phyloP scores from a whole-genome alignment of 2,797 vertebrate species.

The Epinephelus awoara region DNA sequence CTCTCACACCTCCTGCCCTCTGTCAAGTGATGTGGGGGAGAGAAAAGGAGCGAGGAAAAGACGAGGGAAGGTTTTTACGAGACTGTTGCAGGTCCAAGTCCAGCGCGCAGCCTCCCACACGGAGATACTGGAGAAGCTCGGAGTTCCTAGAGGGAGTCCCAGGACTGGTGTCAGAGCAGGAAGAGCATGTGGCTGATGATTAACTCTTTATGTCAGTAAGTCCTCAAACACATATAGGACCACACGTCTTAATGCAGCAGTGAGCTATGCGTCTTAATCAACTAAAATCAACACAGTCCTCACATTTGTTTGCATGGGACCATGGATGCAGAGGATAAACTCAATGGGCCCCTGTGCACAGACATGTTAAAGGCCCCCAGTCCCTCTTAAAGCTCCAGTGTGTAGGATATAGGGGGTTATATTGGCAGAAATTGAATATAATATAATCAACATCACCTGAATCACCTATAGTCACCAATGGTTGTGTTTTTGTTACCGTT shows the following conservation, averaged over 20 bases:
- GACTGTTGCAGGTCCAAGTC: constrained; percentile 47
- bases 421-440: too few species aligned
- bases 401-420: too few species aligned
- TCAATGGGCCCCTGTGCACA: neutral
- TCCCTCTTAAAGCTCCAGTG: too few species aligned
- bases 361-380: neutral
- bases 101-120: constrained; percentile 21
- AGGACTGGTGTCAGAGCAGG: constrained; percentile 1
- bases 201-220: constrained; percentile 14
- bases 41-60: neutral
- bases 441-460: too few species aligned
- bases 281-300: neutral
- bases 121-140: constrained; percentile 13
- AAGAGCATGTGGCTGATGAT: constrained; percentile 11
- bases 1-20: constrained; percentile 54
- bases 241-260: neutral
- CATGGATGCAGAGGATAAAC: neutral
- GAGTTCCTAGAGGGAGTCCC: constrained; percentile 38
- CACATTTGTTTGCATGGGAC: neutral
- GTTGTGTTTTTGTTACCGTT: too few species aligned
- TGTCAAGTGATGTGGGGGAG: constrained; percentile 49
- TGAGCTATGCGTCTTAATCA: neutral
- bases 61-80: constrained; percentile 5
- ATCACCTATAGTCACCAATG: too few species aligned
- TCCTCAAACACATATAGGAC: too few species aligned